phyloP scores from a whole-genome alignment of 2,113 vertebrate genomes.

The Scartelaos histophorus region DNA sequence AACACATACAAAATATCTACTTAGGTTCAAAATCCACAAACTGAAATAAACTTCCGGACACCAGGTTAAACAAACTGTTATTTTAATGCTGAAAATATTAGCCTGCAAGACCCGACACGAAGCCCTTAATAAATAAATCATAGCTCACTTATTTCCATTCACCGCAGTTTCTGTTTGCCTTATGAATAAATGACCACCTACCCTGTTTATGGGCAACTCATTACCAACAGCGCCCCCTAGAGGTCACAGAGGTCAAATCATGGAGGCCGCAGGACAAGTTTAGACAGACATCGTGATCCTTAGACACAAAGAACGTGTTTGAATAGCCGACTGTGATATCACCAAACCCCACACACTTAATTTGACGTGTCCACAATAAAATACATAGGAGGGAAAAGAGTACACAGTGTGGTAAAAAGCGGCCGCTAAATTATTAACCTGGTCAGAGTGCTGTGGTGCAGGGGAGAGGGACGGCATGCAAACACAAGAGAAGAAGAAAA shows the following conservation, averaged over 20 bases:
- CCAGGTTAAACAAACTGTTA: slow-evolving; percentile 41
- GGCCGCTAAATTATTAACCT: slow-evolving; percentile 74
- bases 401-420: slow-evolving; percentile 45
- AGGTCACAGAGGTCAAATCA: slow-evolving; percentile 24
- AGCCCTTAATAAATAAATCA: slow-evolving; percentile 83
- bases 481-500: slow-evolving; percentile 56
- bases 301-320: slow-evolving; percentile 7
- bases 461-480: slow-evolving; percentile 56
- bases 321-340: not conserved
- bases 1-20: too few species aligned
- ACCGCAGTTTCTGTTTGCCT: slow-evolving; percentile 77
- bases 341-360: not conserved
- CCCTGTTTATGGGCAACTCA: slow-evolving; percentile 78
- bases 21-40: not conserved
- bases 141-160: slow-evolving; percentile 76
- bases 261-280: not conserved
- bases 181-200: slow-evolving; percentile 86
- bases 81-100: slow-evolving; percentile 54
- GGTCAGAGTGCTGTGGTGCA: slow-evolving; percentile 52
- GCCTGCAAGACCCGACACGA: slow-evolving; percentile 68
- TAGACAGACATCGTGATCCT: not conserved
- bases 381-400: slow-evolving; percentile 21
- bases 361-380: slow-evolving; percentile 7
- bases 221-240: slow-evolving; percentile 51
- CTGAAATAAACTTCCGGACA: not conserved